Evolutionary conservation across 1,140 invertebrate species (phyloP).

Genomic region (Sipha flava): DNA sequence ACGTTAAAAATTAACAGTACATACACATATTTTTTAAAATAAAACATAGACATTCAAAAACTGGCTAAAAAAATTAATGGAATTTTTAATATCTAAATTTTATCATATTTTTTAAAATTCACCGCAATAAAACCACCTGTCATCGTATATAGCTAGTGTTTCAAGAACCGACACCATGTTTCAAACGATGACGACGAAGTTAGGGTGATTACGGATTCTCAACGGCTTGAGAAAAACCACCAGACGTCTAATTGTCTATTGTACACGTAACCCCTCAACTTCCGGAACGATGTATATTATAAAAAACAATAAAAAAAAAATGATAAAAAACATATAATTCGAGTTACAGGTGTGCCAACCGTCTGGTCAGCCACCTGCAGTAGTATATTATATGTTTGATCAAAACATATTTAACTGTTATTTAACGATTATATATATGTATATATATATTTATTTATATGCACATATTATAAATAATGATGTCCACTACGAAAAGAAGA

Average conservation of each 20-base stretch:
- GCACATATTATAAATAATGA: not conserved
- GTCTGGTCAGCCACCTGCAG: slow-evolving; percentile 14
- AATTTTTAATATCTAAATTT: not conserved
- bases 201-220: not conserved
- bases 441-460: not conserved
- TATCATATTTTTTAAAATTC: not conserved
- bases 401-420: slow-evolving; percentile 28
- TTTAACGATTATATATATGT: slow-evolving; percentile 10
- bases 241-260: slow-evolving; percentile 30
- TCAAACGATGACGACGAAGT: not conserved
- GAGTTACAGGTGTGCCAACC: slow-evolving; percentile 25
- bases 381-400: not conserved
- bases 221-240: slow-evolving; percentile 15
- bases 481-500: not conserved
- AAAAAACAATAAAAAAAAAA: slow-evolving; percentile 25
- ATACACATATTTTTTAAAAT: no score
- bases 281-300: slow-evolving; percentile 14
- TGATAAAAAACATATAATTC: slow-evolving; percentile 21
- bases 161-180: not conserved
- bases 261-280: slow-evolving; percentile 25
- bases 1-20: no score
- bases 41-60: not conserved
- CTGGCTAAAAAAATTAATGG: not conserved
- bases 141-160: no score
- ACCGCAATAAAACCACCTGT: slow-evolving; percentile 4